Base-by-base conservation (phyloP, 2,797 vertebrate genomes). In the Microctenopoma lineatum region DNA sequence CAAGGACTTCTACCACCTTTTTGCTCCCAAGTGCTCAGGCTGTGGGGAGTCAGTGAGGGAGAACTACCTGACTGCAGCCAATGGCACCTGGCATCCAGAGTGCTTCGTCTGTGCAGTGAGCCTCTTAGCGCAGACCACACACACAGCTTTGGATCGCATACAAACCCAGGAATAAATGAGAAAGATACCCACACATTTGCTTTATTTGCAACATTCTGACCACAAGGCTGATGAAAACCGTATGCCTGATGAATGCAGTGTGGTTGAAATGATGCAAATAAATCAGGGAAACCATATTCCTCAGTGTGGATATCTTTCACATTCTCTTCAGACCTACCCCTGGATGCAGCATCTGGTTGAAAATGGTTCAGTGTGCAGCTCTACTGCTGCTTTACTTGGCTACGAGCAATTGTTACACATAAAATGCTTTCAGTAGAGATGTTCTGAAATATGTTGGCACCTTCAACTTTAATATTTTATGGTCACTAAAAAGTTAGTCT, bases 101-200 rank as follows among this genome's bases (percentile, higher is more conserved):
- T 98, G 97, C 93, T 98, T 98, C 15, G 96, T 98, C 75, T 98
- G 97, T 1, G 80, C 89, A 63, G 97, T 98, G 86, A 95, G 97
- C 73, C 60, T 66, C 60, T 66, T 71, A 76, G 83, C 81, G 83
- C 85, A 79, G 87, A 91, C 90, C 89, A 88, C 84, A 90, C 83
- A 89, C 77, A 55, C 38, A 2, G 70, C 73, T 66, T 59, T 77
- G 75, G 83, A 75, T 85, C 57, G 10, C 51, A 32, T 45, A 81
- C 71, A 60, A 66, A 60, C 63, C 56, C 0, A 59, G 60, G 79
- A 82, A 78, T 75, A 62, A 84, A 84, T 72, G 81, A 83, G 81
- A 76, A 65, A 80, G 83, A 90, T 88, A 87, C 63, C 83, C 84
- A 55, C 84, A 80, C 83, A 68, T 81, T 87, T 84, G 75, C 88